These are phyloP conservation scores for Anguilla pacifica DNA, from an alignment of 2,797 vertebrate genomes.

Conservation along the genomic window DNA sequence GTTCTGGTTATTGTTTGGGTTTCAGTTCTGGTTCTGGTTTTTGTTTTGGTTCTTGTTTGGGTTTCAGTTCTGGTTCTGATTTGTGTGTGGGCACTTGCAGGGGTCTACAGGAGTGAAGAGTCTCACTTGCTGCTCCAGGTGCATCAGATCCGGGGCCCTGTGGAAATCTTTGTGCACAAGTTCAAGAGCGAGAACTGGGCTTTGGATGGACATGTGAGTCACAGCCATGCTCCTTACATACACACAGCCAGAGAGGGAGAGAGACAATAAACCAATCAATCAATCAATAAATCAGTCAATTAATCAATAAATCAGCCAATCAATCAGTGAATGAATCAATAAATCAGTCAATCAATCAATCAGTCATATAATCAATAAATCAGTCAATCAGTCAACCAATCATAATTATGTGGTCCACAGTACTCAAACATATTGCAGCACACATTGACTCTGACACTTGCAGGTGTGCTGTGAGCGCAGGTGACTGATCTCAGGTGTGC, in stretches of 20 bases:
- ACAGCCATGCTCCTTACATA: not conserved
- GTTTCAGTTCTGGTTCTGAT: not conserved
- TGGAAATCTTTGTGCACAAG: constrained; percentile 93
- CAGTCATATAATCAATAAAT: too few relatives aligned
- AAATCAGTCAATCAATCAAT: too few relatives aligned
- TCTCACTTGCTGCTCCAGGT: constrained; percentile 92
- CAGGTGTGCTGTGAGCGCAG: too few relatives aligned
- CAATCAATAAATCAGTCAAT: too few relatives aligned
- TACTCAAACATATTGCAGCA: too few relatives aligned
- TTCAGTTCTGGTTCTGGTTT: not conserved
- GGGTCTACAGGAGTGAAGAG: constrained; percentile 90
- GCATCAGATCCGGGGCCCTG: constrained; percentile 87
- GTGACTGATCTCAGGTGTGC: too few relatives aligned
- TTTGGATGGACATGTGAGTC: constrained; percentile 93
- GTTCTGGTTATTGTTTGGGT: too few relatives aligned
- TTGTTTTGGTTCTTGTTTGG: not conserved
- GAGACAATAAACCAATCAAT: not conserved
- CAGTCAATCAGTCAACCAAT: too few relatives aligned
- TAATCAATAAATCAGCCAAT: too few relatives aligned
- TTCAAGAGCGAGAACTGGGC: constrained; percentile 96
- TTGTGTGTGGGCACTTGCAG: constrained; percentile 59
- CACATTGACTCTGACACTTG: too few relatives aligned
- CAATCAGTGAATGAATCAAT: too few relatives aligned
- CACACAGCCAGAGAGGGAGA: not conserved
- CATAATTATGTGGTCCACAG: too few relatives aligned